These are phyloP conservation scores for Poeciliopsis prolifica DNA, from an alignment of 2,113 vertebrate genomes.

Conservation along the genomic window DNA sequence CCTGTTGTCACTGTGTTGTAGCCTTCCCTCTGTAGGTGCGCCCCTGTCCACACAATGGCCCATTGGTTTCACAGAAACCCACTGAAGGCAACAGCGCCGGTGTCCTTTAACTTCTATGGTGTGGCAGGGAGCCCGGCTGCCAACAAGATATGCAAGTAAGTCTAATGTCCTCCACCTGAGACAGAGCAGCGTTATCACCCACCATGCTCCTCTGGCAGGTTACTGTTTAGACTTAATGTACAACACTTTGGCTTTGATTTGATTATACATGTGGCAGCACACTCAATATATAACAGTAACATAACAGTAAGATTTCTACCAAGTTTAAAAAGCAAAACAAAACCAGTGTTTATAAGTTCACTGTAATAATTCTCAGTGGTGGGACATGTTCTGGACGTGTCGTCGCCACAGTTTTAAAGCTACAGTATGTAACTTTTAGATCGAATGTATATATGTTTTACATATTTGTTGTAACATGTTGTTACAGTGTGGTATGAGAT, in stretches of 20 bases:
- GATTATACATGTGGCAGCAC: no score
- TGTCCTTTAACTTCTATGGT: constrained; percentile 93
- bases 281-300: no score
- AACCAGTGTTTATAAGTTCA: no score
- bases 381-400: background rate
- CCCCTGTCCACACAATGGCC: constrained; percentile 83
- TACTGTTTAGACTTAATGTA: background rate
- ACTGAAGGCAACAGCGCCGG: constrained; percentile 93
- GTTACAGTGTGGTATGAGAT: no score
- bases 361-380: no score
- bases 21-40: constrained; percentile 25
- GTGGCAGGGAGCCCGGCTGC: constrained; percentile 88
- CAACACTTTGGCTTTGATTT: background rate
- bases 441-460: no score
- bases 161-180: constrained; percentile 14
- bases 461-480: no score
- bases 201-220: background rate
- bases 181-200: background rate
- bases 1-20: constrained; percentile 4
- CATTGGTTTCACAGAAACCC: constrained; percentile 99
- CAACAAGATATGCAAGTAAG: constrained; percentile 97
- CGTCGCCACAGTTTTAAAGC: background rate
- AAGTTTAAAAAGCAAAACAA: no score
- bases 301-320: no score
- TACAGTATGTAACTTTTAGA: background rate